A percentile compares a stretch with the other conserved stretches of the same genome.
phyloP scores from a whole-genome alignment of 1,140 invertebrate genomes.

The Lasioglossum baleicum region DNA sequence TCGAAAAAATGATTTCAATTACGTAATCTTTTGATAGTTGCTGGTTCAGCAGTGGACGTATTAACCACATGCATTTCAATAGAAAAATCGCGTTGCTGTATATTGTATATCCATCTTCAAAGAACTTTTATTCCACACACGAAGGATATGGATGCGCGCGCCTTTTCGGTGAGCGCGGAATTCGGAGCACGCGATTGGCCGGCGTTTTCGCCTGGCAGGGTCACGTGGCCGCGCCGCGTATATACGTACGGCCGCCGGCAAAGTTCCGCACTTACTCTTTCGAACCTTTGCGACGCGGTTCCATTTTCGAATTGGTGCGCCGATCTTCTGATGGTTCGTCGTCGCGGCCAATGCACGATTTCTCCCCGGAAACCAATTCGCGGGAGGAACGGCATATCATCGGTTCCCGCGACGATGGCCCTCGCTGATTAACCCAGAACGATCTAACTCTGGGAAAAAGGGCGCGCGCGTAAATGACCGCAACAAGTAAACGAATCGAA shows the following conservation, averaged over 20 bases:
- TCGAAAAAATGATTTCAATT: no score
- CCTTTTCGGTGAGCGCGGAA: slow-evolving; percentile 7
- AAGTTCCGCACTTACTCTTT: slow-evolving; percentile 71
- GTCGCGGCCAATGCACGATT: slow-evolving; percentile 5
- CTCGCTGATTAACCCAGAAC: background rate
- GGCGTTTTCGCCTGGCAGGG: background rate
- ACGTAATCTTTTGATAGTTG: no score
- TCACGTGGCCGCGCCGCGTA: slow-evolving; percentile 68
- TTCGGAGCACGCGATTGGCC: background rate
- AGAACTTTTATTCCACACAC: background rate
- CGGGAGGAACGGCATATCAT: background rate
- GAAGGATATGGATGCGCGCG: background rate
- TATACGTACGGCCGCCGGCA: slow-evolving; percentile 64
- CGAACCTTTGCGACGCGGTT: slow-evolving; percentile 61
- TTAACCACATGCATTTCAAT: no score
- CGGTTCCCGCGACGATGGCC: background rate
- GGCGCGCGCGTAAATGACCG: no score
- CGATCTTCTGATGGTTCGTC: background rate
- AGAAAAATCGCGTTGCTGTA: no score
- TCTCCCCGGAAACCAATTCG: background rate
- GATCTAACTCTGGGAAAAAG: background rate
- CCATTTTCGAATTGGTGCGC: slow-evolving; percentile 19
- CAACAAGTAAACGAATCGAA: background rate
- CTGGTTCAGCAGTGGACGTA: no score
- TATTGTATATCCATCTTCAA: background rate